Evolutionary conservation across 53 echinoderm and acorn worm species (phyloP).

Genomic region (Pentamera pediparva): DNA sequence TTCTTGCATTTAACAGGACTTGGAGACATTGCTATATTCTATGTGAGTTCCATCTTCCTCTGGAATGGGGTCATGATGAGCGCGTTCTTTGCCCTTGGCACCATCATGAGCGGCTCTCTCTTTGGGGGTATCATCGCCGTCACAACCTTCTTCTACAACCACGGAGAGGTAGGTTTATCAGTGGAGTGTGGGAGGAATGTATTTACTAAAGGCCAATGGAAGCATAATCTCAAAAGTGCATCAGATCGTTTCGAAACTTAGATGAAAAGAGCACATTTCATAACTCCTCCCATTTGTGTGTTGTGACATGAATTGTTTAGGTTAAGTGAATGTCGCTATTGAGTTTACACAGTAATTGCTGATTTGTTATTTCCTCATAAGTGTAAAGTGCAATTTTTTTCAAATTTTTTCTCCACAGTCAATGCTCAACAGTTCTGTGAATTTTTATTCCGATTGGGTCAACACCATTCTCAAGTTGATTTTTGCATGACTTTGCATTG

Average conservation of each 20-base stretch:
- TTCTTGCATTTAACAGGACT: conserved; percentile 48
- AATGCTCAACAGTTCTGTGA: neutral
- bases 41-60: conserved; percentile 67
- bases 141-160: conserved; percentile 81
- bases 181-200: neutral
- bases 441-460: neutral
- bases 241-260: too few species aligned
- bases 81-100: conserved; percentile 58
- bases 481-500: neutral
- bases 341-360: neutral
- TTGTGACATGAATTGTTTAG: too few species aligned
- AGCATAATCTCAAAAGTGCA: too few species aligned
- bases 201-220: too few species aligned
- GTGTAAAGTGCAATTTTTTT: neutral
- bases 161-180: conserved; percentile 90
- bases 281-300: too few species aligned
- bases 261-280: too few species aligned
- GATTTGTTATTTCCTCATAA: too few species aligned
- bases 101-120: conserved; percentile 64
- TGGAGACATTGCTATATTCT: conserved; percentile 85
- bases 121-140: conserved; percentile 80
- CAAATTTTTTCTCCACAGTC: neutral
- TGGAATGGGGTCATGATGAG: conserved; percentile 74
- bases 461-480: neutral
- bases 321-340: too few species aligned